Base-by-base conservation (phyloP, 2,888 invertebrate species). In the Mesochorus sp. region DNA sequence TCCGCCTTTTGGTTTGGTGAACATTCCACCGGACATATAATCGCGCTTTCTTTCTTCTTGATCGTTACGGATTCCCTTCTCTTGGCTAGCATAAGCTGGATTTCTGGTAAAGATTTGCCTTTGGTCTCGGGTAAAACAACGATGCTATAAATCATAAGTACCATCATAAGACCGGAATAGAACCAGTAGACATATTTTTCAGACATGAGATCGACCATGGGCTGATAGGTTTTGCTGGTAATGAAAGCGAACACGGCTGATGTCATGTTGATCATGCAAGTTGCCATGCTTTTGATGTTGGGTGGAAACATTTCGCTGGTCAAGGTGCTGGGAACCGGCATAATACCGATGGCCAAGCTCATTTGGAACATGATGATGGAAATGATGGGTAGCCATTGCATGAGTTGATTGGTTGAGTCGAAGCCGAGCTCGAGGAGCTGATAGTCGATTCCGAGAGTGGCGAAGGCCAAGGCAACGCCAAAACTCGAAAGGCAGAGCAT, bases 311-410 rank as follows among this genome's bases (percentile, higher is more conserved):
- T 55, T 42, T 87, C 87, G 19, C 86, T 79, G 1, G 85, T 34
- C 2, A 87, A 55, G 3, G 83, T 66, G 6, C 75, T 76, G 0
- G 87, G 85, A 10, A 87, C 81, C 2, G 84, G 53, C 80, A 85
- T 12, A 0, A 84, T 26, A 4, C 87, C 87, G 0, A 78, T 5
- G 19, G 83, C 85, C 2, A 86, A 57, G 2, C 80, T 68, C 3
- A 83, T 62, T 24, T 85, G 83, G 24, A 87, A 86, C 1, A 80
- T 1, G 0, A 86, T 73, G 4, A 87, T 55, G 2, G 83, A 77
- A 8, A 79, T 28, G 28, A 89, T 82, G 10, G 87, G 79, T 26
- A 89, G 21, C 81, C 82, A 85, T 51, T 89, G 87, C 3, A 87
- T 53, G 0, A 19, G 28, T 0, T n/a, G 51, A 0, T 84, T 49